A percentile compares a stretch with the other conserved stretches of the same genome.
Evolutionary conservation across 2,797 vertebrate genomes (phyloP).

Genomic region (Rhinogobio ventralis): DNA sequence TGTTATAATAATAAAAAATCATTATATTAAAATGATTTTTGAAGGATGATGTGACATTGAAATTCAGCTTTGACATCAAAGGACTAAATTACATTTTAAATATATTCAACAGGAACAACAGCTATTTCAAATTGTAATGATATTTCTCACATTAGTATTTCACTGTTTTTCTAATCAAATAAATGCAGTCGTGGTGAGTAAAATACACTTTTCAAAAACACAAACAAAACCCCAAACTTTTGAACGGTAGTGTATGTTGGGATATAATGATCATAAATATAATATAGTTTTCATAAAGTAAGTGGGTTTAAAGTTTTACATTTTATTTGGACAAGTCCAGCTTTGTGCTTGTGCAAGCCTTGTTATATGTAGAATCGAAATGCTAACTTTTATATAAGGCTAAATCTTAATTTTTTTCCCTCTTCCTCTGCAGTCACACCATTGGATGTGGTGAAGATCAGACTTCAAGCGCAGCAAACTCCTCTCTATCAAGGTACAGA

Average conservation of each 20-base stretch:
- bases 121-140: too few relatives aligned
- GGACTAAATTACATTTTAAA: not conserved
- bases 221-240: not conserved
- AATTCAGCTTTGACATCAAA: not conserved
- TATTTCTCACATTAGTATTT: too few relatives aligned
- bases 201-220: not conserved
- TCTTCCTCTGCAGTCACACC: conserved; percentile 84
- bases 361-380: not conserved
- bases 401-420: not conserved
- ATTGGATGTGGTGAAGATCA: conserved; percentile 94
- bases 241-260: not conserved
- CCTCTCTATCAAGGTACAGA: conserved; percentile 83
- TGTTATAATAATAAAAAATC: not conserved
- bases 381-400: not conserved
- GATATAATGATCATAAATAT: not conserved
- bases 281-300: not conserved
- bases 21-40: not conserved
- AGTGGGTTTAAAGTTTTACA: not conserved
- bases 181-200: not conserved
- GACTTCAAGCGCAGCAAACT: conserved; percentile 92
- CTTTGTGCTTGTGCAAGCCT: not conserved
- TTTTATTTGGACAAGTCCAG: not conserved
- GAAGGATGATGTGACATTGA: not conserved
- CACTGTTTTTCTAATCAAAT: too few relatives aligned
- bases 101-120: not conserved